Conservation (phyloP, 1,140 invertebrate species). For the Drosophila equinoxialis region DNA sequence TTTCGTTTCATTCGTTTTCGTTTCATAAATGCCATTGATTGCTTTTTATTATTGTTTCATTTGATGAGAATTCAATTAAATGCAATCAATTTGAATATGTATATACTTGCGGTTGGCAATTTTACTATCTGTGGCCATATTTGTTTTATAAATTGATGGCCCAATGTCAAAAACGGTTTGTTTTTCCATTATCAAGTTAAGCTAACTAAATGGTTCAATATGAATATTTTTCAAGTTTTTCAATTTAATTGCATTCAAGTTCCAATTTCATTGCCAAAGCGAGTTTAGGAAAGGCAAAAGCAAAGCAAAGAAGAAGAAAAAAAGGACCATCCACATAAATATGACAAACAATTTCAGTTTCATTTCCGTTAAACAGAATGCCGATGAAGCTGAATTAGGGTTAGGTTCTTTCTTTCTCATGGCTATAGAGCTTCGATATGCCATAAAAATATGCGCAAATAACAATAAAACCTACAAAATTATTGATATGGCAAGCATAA, state of each 20-base stretch:
- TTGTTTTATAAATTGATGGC: neutral
- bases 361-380: conserved; percentile 36
- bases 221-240: too few relatives aligned
- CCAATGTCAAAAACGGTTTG: neutral
- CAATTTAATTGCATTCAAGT: too few relatives aligned
- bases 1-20: conserved; percentile 11
- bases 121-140: neutral
- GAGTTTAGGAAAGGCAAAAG: too few relatives aligned
- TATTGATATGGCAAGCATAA: conserved; percentile 72
- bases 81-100: conserved; percentile 2
- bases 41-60: conserved; percentile 34
- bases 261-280: too few relatives aligned
- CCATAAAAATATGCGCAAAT: conserved; percentile 76
- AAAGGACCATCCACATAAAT: conserved; percentile 31
- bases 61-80: conserved; percentile 16
- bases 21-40: conserved; percentile 48
- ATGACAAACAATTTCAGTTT: conserved; percentile 53
- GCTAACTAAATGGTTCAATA: too few relatives aligned
- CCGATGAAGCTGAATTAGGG: conserved; percentile 9
- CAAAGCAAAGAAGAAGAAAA: too few relatives aligned
- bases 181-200: too few relatives aligned
- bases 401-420: neutral
- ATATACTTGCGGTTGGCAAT: neutral
- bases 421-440: neutral
- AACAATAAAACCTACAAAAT: conserved; percentile 78